Evolutionary conservation across 2,797 vertebrate species (phyloP), one percentile per base, ranked within the genome.

Genomic region (Ibycter americanus): DNA sequence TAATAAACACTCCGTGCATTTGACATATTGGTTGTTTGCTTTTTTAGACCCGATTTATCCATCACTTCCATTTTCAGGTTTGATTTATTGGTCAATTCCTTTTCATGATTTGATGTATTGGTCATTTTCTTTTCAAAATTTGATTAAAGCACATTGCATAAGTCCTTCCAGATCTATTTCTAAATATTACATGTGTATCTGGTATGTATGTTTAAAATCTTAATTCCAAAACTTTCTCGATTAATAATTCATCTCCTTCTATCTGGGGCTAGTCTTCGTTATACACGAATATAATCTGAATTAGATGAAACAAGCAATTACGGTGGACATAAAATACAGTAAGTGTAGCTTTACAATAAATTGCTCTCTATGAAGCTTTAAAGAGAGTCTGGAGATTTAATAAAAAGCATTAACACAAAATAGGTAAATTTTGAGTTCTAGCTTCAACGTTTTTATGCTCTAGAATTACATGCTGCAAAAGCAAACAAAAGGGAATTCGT

Each of bases 91-190:
- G 92, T 90, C 96, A 98, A 97, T 97, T 98, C 93, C 94, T 97
- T 97, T 96, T 97, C 94, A 91, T 96, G 66, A 92, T 97, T 97
- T 98, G 97, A 98, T 96, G 85, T 92, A 98, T 91, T 93, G 92
- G 95, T 93, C 85, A 97, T 98, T 98, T 98, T 96, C 93, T 98
- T 97, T 97, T 97, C 93, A 83, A 96, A 96, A 97, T 96, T 96
- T 98, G 96, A 98, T 98, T 97, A 98, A 98, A 98, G 90, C 86
- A 97, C 79, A 96, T 97, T 92, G 89, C 88, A 72, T 85, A 97
- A 97, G 87, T 93, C 83, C 95, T 97, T 97, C 95, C 83, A 94
- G 93, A 97, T 97, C 51, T 96, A 63, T 97, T 98, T 96, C 94
- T 97, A 97, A 98, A 96, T 97, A 96, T 87, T 95, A 95, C 81